Percentiles rank a stretch among this genome's conserved stretches.
Conservation (phyloP, 2,797 vertebrate genomes). For the Ctenochaetus hawaiiensis region DNA sequence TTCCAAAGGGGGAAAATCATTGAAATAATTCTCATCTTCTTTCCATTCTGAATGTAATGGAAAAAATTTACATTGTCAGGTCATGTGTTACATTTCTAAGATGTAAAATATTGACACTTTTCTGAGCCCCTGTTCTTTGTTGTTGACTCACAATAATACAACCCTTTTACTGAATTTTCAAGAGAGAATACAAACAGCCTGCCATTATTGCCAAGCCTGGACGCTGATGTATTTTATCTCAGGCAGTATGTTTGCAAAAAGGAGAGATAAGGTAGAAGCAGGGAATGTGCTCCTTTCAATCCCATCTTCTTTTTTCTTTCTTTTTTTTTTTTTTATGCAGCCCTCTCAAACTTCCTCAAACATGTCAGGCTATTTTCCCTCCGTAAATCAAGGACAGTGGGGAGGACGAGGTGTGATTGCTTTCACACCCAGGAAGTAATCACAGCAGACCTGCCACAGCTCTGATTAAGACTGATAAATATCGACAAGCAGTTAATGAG, state of each 20-base stretch:
- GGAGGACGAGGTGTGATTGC: constrained; percentile 83
- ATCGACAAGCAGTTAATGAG: constrained; percentile 87
- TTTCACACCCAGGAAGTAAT: constrained; percentile 85
- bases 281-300: constrained; percentile 43
- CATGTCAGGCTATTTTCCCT: constrained; percentile 57
- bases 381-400: constrained; percentile 82
- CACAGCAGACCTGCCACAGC: constrained; percentile 79
- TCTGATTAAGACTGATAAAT: constrained; percentile 90
- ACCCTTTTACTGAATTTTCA: constrained; percentile 10
- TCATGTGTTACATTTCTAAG: constrained; percentile 1
- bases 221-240: constrained; percentile 33
- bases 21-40: neutral
- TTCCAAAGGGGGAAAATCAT: neutral
- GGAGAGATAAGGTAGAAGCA: constrained; percentile 28
- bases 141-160: neutral
- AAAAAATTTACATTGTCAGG: neutral
- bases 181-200: constrained; percentile 35
- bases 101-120: constrained; percentile 16
- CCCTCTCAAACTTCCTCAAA: constrained; percentile 60
- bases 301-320: constrained; percentile 16
- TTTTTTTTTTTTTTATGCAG: neutral
- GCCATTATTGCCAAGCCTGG: constrained; percentile 30
- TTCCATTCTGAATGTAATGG: neutral
- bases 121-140: neutral
- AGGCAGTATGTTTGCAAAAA: constrained; percentile 30